phyloP scores from a whole-genome alignment of 1,140 invertebrate genomes.

The Trichonephila clavata region DNA sequence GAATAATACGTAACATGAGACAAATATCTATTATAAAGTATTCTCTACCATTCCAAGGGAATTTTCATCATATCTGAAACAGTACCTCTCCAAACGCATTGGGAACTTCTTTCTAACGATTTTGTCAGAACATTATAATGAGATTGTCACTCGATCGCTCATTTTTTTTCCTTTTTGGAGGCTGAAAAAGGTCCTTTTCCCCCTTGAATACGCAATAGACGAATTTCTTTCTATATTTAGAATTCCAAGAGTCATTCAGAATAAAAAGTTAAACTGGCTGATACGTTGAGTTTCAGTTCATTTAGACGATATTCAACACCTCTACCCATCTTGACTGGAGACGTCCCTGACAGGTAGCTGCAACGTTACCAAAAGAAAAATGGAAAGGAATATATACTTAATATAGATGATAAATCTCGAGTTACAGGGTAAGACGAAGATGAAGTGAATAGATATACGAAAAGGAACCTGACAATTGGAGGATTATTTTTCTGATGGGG shows the following conservation, averaged over 20 bases:
- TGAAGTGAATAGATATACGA: neutral
- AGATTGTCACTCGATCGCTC: no score
- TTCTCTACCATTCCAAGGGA: no score
- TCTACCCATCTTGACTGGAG: neutral
- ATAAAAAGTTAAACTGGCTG: neutral
- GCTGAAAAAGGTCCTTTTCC: no score
- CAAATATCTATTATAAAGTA: no score
- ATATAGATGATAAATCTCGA: constrained; percentile 65
- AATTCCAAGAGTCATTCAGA: neutral
- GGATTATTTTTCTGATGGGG: neutral
- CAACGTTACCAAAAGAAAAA: neutral
- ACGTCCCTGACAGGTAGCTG: neutral
- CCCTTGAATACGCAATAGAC: no score
- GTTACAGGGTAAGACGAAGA: constrained; percentile 37
- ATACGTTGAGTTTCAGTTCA: constrained; percentile 9
- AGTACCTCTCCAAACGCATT: no score
- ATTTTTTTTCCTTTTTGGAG: no score
- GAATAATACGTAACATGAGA: no score
- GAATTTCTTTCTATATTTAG: neutral
- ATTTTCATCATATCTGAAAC: no score
- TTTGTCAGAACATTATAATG: no score
- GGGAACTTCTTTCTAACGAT: no score
- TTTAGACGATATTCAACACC: constrained; percentile 21
- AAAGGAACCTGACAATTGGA: constrained; percentile 35
- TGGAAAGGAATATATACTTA: constrained; percentile 53